phyloP scores from a whole-genome alignment of 2,797 vertebrate genomes.

The Philypnodon macrostomus region DNA sequence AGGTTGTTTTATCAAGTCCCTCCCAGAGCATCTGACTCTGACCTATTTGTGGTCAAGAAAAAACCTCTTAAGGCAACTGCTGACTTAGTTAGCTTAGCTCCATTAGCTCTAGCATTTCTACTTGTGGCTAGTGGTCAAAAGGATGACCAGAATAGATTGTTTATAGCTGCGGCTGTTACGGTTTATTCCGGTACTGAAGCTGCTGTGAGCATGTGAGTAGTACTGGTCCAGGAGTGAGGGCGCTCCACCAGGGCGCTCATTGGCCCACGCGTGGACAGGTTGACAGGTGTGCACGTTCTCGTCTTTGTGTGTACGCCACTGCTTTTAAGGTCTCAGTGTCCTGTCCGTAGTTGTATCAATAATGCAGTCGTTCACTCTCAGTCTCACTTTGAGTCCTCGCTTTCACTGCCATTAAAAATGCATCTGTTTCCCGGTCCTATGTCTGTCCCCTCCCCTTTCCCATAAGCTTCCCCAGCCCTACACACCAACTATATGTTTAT shows the following conservation, averaged over 20 bases:
- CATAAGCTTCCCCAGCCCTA: slow-evolving; percentile 25
- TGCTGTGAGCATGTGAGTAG: slow-evolving; percentile 5
- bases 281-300: slow-evolving; percentile 43
- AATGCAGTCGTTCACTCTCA: slow-evolving; percentile 66
- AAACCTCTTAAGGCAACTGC: slow-evolving; percentile 44
- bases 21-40: slow-evolving; percentile 30
- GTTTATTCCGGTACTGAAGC: slow-evolving; percentile 34
- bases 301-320: slow-evolving; percentile 29
- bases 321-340: slow-evolving; percentile 64
- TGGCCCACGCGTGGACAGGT: slow-evolving; percentile 38
- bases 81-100: slow-evolving; percentile 25
- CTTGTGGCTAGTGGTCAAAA: slow-evolving; percentile 23
- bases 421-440: slow-evolving; percentile 59
- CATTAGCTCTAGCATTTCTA: slow-evolving; percentile 5
- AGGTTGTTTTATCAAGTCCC: slow-evolving; percentile 24
- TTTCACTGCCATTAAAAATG: slow-evolving; percentile 74
- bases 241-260: slow-evolving; percentile 23
- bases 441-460: slow-evolving; percentile 56
- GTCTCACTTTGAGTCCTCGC: slow-evolving; percentile 49
- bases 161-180: slow-evolving; percentile 20
- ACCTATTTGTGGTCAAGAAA: slow-evolving; percentile 46
- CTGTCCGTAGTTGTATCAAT: slow-evolving; percentile 68
- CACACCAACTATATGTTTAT: slow-evolving; percentile 14
- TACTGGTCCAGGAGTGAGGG: background rate
- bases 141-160: slow-evolving; percentile 45